A percentile compares a stretch with the other conserved stretches of the same genome.
phyloP scores from a whole-genome alignment of 2,888 invertebrate species.

The Aleiodes leptofemur region DNA sequence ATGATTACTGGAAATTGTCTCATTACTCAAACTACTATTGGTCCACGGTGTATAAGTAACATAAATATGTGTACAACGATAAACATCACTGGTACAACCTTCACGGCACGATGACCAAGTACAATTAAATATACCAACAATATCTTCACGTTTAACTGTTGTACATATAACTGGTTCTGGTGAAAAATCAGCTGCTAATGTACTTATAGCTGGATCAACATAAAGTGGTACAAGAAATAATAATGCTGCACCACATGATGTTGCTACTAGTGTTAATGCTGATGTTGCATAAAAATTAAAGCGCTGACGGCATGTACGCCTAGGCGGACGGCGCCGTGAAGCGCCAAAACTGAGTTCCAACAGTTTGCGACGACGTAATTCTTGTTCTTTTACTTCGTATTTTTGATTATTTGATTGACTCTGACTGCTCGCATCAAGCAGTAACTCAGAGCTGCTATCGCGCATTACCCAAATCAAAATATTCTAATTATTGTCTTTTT shows the following conservation, averaged over 20 bases:
- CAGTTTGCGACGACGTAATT: constrained; percentile 72
- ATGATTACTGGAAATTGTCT: not conserved
- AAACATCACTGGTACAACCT: constrained; percentile 88
- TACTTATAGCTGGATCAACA: constrained; percentile 82
- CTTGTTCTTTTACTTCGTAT: constrained; percentile 70
- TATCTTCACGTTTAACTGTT: constrained; percentile 83
- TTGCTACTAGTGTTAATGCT: constrained; percentile 82
- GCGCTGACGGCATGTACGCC: constrained; percentile 81
- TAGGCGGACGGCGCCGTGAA: constrained; percentile 74
- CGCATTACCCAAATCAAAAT: constrained; percentile 76
- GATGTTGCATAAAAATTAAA: constrained; percentile 84
- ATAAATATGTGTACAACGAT: constrained; percentile 82
- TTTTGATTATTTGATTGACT: constrained; percentile 76
- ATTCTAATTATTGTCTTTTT: constrained; percentile 10
- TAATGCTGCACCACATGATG: constrained; percentile 84
- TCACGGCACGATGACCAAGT: constrained; percentile 89
- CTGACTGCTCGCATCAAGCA: constrained; percentile 85
- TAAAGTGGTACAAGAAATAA: constrained; percentile 85
- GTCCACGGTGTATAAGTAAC: constrained; percentile 77
- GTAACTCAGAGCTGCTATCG: constrained; percentile 87
- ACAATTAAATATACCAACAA: constrained; percentile 86
- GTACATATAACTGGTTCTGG: constrained; percentile 85
- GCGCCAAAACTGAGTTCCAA: constrained; percentile 73
- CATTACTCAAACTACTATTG: constrained; percentile 56
- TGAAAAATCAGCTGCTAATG: constrained; percentile 85